Base-by-base conservation (phyloP, 2,797 vertebrate genomes). In the Hoplostethus atlanticus region DNA sequence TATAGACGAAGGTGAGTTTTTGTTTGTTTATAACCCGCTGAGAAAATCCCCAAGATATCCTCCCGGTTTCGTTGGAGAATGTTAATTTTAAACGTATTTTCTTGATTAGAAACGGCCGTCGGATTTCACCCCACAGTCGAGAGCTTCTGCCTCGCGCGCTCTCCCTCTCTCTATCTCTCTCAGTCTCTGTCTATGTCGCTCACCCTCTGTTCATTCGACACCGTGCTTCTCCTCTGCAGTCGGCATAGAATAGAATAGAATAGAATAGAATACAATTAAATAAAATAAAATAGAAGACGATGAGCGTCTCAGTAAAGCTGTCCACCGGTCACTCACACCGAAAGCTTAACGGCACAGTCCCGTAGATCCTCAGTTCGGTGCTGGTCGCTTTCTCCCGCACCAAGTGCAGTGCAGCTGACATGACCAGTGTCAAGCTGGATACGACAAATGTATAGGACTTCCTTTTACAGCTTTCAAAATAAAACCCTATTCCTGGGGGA, bases 381-480 rank as follows among this genome's bases (percentile, higher is more conserved):
- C 78, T 68, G 72, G 65, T 47, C 80, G 75, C 81, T 40, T 40
- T 78, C 86, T 86, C 84, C 63, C 36, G 77, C 79, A 60, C 82
- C 88, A 66, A 40, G 8, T 40, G 6, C 9, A 40, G 71, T 66
- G 67, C 62, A 67, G 58, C 72, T 47, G 55, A 52, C 51, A 31
- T 2, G 48, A 55, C 44, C n/a, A 5, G 0, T 6, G 31, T 59
- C 70, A 66, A 15, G 30, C 8, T 2, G 4, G 5, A 58, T 0
- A 1, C 0, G 4, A 7, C 1, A 0, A 3, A n/a, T 25, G 0
- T 5, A 6, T 0, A 0, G 2, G 0, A 46, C 72, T 82, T 91
- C 91, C 91, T 28, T 38, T 0, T 9, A 1, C 0, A 4, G 83
- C 4, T 47, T 87, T 85, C 88, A 88, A 70, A 90, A 83, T 89